These are phyloP conservation scores for Leucophenga maculata DNA, from an alignment of 2,888 invertebrate species.

Conservation along the genomic window DNA sequence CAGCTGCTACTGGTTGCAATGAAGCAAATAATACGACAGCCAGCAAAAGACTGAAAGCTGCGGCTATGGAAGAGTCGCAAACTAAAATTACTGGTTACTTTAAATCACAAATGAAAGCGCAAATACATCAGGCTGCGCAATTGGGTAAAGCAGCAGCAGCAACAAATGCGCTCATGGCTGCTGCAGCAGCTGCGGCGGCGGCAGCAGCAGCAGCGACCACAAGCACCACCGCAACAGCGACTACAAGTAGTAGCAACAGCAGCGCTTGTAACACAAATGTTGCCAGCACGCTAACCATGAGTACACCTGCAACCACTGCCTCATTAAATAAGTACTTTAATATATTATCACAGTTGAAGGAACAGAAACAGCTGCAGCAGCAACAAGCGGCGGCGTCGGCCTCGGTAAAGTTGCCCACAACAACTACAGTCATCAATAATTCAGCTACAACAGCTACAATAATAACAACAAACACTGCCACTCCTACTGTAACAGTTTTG, in stretches of 20 bases:
- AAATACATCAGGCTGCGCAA: conserved; percentile 73
- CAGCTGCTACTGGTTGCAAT: neutral
- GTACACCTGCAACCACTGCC: conserved; percentile 64
- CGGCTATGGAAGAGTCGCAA: conserved; percentile 74
- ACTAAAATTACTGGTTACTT: conserved; percentile 87
- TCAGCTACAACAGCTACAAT: conserved; percentile 22
- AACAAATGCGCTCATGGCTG: conserved; percentile 62
- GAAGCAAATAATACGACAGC: conserved; percentile 10
- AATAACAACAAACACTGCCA: conserved; percentile 28
- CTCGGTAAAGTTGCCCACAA: conserved; percentile 15
- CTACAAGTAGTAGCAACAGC: neutral
- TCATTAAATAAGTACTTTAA: conserved; percentile 71
- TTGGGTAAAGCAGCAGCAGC: conserved; percentile 32
- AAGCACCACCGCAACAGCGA: neutral
- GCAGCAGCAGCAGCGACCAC: conserved; percentile 29
- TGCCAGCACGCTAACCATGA: conserved; percentile 61
- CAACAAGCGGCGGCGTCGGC: conserved; percentile 20
- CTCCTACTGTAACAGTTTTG: conserved; percentile 3
- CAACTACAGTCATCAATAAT: conserved; percentile 8
- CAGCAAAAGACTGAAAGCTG: conserved; percentile 70
- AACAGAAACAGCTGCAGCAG: conserved; percentile 49
- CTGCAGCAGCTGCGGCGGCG: conserved; percentile 34
- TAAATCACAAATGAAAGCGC: conserved; percentile 84
- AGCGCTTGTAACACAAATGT: conserved; percentile 29
- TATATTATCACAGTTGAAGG: conserved; percentile 66